Evolutionary conservation across 1,140 invertebrate species (phyloP).

Genomic region (Phenacoccus solenopsis): DNA sequence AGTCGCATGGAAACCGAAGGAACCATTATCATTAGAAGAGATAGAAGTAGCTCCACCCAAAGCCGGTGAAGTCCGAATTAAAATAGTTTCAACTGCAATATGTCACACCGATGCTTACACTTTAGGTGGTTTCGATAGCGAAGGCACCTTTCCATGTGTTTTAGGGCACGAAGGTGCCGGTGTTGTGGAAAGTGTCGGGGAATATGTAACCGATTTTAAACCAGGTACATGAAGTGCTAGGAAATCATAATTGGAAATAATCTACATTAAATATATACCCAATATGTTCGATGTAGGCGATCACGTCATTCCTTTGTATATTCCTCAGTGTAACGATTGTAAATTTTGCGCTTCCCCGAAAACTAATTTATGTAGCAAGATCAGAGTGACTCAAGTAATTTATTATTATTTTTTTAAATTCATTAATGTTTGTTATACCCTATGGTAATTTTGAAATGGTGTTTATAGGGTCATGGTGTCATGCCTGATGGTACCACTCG

Average conservation of each 20-base stretch:
- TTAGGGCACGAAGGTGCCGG: slow-evolving; percentile 91
- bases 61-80: slow-evolving; percentile 60
- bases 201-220: slow-evolving; percentile 77
- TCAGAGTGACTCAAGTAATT: slow-evolving; percentile 58
- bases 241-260: neutral
- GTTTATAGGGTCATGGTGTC: slow-evolving; percentile 59
- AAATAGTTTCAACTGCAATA: slow-evolving; percentile 75
- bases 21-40: slow-evolving; percentile 75
- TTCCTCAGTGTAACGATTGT: slow-evolving; percentile 91
- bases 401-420: neutral
- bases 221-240: slow-evolving; percentile 40
- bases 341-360: slow-evolving; percentile 92
- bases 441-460: neutral
- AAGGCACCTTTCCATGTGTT: slow-evolving; percentile 85
- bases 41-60: slow-evolving; percentile 92
- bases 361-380: slow-evolving; percentile 94
- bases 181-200: slow-evolving; percentile 89
- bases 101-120: slow-evolving; percentile 98
- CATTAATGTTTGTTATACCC: neutral
- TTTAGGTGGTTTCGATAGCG: slow-evolving; percentile 78
- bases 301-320: slow-evolving; percentile 90
- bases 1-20: slow-evolving; percentile 79
- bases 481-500: slow-evolving; percentile 93
- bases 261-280: too few relatives aligned
- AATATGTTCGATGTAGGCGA: slow-evolving; percentile 53